Evolutionary conservation across 2,113 vertebrate species (phyloP), one percentile per base, ranked within the genome.

Genomic region (Mormyrus iriodes): DNA sequence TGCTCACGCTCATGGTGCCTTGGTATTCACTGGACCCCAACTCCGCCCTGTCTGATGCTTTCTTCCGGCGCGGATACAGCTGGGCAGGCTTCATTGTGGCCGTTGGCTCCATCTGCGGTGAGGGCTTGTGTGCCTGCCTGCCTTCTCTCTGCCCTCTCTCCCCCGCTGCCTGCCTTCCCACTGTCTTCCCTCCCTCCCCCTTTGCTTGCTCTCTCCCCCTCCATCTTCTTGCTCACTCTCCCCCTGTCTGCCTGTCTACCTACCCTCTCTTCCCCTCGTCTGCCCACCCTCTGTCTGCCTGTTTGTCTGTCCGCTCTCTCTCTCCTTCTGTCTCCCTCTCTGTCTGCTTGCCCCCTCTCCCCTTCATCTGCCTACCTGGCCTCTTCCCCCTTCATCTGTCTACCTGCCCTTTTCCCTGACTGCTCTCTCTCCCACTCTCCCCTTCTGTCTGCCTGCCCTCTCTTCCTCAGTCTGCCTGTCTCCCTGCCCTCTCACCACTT

Each of bases 21-120:
- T 99, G 98, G 98, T 95, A 97, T 90, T 94, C 97, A 0, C 94
- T 99, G 90, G 96, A 98, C 91, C 97, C 98, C 0, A 97, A 98
- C 91, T 98, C 98, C 0, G 98, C 98, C 0, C 95, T 99, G 21
- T 96, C 98, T 0, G 98, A 99, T 9, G 98, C 98, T 0, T 99
- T 99, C 93, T 98, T 97, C 94, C 95, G 96, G 88, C 96, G 98
- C 12, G 98, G 98, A 46, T 99, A 99, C 0, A 93, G 97, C 90
- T 99, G 98, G 98, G 98, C 98, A 24, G 98, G 98, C 86, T 93
- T 98, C 91, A 93, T 99, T 8, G 98, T 99, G 92, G 98, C 98
- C 0, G 88, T 95, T 0, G 98, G 98, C 10, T 99, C 98, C 91
- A 97, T 99, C 90, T 99, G 98, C 0, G 97, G 98, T 99, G 94